Evolutionary conservation across 2,888 invertebrate species (phyloP).

Genomic region (Teleiodes luculella): DNA sequence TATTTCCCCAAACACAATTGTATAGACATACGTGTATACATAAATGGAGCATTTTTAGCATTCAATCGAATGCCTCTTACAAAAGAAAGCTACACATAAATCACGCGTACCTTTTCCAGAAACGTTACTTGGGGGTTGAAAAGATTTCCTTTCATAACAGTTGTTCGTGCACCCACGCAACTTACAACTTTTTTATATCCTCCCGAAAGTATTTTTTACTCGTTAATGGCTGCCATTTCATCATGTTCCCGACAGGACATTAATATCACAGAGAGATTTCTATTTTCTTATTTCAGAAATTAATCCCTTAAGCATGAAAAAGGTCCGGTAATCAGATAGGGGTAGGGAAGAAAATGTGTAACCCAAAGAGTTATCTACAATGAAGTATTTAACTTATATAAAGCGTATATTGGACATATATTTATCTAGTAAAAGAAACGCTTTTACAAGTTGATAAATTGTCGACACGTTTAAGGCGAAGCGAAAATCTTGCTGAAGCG

Average conservation of each 20-base stretch:
- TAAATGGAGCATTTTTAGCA: conserved; percentile 34
- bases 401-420: no score
- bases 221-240: conserved; percentile 21
- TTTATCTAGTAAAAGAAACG: no score
- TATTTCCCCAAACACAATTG: conserved; percentile 25
- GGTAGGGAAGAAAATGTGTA: no score
- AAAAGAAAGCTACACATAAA: conserved; percentile 60
- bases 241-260: conserved; percentile 8
- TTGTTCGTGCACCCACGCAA: conserved; percentile 51
- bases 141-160: conserved; percentile 58
- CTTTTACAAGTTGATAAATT: background rate
- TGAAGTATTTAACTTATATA: no score
- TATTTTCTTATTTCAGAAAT: background rate
- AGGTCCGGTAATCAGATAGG: background rate
- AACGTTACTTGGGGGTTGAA: conserved; percentile 50
- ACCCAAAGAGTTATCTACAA: no score
- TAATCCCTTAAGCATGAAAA: background rate
- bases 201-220: conserved; percentile 36
- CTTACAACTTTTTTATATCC: conserved; percentile 48
- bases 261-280: background rate
- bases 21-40: conserved; percentile 20
- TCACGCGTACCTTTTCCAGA: conserved; percentile 55
- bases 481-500: conserved; percentile 8
- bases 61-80: conserved; percentile 51
- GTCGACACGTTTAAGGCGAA: conserved; percentile 9